phyloP scores from a whole-genome alignment of 2,797 vertebrate genomes.

The Threskiornis aethiopicus region DNA sequence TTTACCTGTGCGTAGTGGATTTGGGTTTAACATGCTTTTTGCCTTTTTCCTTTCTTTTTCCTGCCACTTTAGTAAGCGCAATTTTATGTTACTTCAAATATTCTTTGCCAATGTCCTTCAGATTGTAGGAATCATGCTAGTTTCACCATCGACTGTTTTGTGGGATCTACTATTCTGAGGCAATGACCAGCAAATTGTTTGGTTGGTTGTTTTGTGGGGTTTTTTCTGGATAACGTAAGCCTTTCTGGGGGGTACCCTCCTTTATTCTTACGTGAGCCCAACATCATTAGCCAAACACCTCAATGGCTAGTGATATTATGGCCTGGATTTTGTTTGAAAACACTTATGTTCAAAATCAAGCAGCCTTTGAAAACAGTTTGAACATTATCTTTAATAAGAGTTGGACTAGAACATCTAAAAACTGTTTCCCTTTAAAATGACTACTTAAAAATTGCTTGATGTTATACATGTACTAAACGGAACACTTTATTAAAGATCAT shows the following conservation, averaged over 20 bases:
- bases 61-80: neutral
- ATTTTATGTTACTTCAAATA: neutral
- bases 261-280: neutral
- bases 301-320: neutral
- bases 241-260: neutral
- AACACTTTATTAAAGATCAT: neutral
- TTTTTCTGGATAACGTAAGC: neutral
- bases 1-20: neutral
- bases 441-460: neutral
- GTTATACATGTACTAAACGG: neutral
- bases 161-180: neutral
- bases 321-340: neutral
- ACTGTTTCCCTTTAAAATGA: neutral
- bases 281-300: neutral
- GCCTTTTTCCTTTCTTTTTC: neutral
- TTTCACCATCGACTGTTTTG: neutral
- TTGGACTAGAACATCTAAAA: neutral
- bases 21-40: neutral
- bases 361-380: neutral
- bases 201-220: neutral
- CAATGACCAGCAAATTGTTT: neutral
- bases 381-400: neutral
- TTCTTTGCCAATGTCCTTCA: neutral
- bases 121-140: fast-evolving
- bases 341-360: neutral